These are phyloP conservation scores for Tychaedon coryphoeus DNA, from an alignment of 2,113 vertebrate genomes.

Conservation along the genomic window DNA sequence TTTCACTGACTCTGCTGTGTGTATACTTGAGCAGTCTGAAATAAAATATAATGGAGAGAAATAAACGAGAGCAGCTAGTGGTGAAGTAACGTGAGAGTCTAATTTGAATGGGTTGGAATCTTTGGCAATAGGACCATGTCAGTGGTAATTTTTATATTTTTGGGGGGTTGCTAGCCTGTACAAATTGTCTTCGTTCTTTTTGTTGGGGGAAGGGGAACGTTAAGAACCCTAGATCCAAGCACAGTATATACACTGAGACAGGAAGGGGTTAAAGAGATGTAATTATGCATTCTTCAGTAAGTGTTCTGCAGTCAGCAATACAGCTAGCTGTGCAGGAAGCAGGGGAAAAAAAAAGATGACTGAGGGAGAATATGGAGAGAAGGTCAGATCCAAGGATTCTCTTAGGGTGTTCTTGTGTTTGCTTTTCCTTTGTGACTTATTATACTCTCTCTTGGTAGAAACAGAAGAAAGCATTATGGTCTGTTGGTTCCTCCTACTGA, in stretches of 20 bases:
- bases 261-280: constrained; percentile 37
- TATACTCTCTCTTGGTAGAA: not conserved
- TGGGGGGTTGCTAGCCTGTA: not conserved
- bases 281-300: constrained; percentile 30
- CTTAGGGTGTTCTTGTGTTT: constrained; percentile 11
- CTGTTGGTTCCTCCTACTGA: not conserved
- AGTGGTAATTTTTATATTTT: not conserved
- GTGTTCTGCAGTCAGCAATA: constrained; percentile 42
- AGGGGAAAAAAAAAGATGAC: not conserved
- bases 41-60: not conserved
- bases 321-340: not conserved
- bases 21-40: not conserved
- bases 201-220: not conserved
- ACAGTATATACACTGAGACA: not conserved
- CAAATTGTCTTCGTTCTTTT: not conserved
- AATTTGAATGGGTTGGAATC: not conserved
- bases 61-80: not conserved
- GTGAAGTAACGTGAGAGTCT: not conserved
- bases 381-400: constrained; percentile 47
- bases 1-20: not conserved
- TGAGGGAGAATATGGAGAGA: not conserved
- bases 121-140: not conserved
- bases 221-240: not conserved
- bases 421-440: constrained; percentile 2
- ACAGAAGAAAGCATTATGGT: not conserved